A percentile compares a stretch with the other conserved stretches of the same genome.
Conservation (phyloP, 2,113 vertebrate genomes). For the Setophaga coronata region DNA sequence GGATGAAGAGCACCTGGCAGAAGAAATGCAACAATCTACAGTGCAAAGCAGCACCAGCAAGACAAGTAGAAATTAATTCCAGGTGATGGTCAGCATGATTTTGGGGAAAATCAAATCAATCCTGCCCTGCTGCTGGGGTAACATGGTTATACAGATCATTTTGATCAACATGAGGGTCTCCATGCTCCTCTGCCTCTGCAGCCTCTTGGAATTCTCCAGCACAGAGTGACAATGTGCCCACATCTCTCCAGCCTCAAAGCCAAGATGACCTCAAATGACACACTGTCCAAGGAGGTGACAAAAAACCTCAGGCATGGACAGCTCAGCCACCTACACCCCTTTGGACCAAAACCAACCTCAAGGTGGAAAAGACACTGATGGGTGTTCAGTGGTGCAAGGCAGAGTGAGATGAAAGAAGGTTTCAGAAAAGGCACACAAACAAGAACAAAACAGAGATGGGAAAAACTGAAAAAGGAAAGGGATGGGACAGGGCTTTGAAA, state of each 20-base stretch:
- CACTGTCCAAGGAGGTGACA: not conserved
- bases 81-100: rapidly evolving
- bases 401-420: not conserved
- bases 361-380: not conserved
- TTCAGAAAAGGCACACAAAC: not conserved
- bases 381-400: not conserved
- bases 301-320: not conserved
- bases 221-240: not conserved
- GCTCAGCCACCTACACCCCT: not conserved
- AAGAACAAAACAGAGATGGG: not conserved
- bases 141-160: not conserved
- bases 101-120: not conserved
- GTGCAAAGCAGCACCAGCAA: not conserved
- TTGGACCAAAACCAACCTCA: not conserved
- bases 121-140: not conserved
- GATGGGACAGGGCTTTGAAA: not conserved
- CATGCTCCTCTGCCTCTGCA: not conserved
- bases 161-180: not conserved
- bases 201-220: not conserved
- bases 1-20: not conserved
- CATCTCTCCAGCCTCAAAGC: not conserved
- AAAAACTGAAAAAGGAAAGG: not conserved
- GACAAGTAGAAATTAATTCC: not conserved
- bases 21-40: not conserved
- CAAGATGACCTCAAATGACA: not conserved